These are phyloP conservation scores for Liopterus haemorrhoidalis DNA, from an alignment of 2,888 invertebrate species.

Conservation along the genomic window DNA sequence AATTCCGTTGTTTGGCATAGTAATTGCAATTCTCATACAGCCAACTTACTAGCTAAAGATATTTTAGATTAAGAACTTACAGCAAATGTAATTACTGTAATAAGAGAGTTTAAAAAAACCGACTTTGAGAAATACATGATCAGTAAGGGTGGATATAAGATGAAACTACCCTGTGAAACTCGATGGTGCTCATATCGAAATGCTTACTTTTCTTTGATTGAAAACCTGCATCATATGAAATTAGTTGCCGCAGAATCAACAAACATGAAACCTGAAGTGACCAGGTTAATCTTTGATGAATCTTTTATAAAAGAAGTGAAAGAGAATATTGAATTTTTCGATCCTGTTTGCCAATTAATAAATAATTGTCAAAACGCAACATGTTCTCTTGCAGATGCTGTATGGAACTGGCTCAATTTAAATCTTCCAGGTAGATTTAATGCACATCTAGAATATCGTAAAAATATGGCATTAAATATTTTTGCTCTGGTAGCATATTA, in stretches of 20 bases:
- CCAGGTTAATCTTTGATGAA: conserved; percentile 19
- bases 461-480: conserved; percentile 7
- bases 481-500: conserved; percentile 15
- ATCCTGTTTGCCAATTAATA: conserved; percentile 16
- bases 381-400: conserved; percentile 20
- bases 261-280: conserved; percentile 3
- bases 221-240: too few species aligned
- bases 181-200: too few species aligned
- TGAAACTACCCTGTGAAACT: too few species aligned
- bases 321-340: conserved; percentile 14
- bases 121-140: conserved; percentile 23
- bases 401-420: conserved; percentile 20
- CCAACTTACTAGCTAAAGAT: too few species aligned
- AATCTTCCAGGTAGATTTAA: conserved; percentile 18
- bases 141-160: conserved; percentile 19
- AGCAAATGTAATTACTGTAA: conserved; percentile 8
- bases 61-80: too few species aligned
- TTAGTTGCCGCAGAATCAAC: too few species aligned
- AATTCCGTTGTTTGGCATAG: too few species aligned
- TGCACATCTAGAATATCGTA: conserved; percentile 1
- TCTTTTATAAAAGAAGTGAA: conserved; percentile 16
- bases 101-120: conserved; percentile 24
- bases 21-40: too few species aligned
- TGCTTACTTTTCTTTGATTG: too few species aligned
- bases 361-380: conserved; percentile 10